Evolutionary conservation across 2,797 vertebrate genomes (phyloP), one percentile per base, ranked within the genome.

Genomic region (Varecia variegata): DNA sequence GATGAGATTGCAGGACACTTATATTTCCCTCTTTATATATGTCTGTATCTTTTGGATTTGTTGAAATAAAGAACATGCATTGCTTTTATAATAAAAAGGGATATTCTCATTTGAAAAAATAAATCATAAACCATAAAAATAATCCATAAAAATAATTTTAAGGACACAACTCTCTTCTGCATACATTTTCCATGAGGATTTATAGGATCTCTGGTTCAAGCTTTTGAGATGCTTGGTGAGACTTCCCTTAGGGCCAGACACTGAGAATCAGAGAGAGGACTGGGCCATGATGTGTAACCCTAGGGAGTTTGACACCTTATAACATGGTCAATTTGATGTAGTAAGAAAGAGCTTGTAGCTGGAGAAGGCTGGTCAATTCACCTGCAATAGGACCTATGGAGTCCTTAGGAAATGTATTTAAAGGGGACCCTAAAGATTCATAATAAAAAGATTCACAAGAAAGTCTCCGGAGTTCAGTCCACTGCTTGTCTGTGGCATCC

Each of bases 1-100:
- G 27, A 32, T 50, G 62, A 32, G 40, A 90, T 65, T 92, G 60
- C 45, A 65, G 23, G n/a, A 40, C 32, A 74, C 65, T 83, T 27
- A 43, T 30, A 43, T 76, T 52, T 68, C 47, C 23, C 40, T 92
- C 1, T 40, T 84, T 88, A 32, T 73, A 60, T 17, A 14, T 54
- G 38, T 47, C 58, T 58, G 2, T 77, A 60, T 82, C 13, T 90
- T 87, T 91, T 58, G 21, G 30, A 67, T 71, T 85, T 50, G 67
- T 71, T 35, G 56, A 80, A 81, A 73, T 76, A 77, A 94, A 62
- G n/a, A 92, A n/a, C 9, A 52, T 73, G 7, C 12, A 50, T 90
- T 96, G n/a, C 14, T 94, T 76, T 76, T 76, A 32, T 92, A 60
- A 40, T 92, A 77, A 84, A 67, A 92, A 52, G 32, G 47, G 14